These are phyloP conservation scores for Scarus forsteni DNA, from an alignment of 2,797 vertebrate species.

Conservation along the genomic window DNA sequence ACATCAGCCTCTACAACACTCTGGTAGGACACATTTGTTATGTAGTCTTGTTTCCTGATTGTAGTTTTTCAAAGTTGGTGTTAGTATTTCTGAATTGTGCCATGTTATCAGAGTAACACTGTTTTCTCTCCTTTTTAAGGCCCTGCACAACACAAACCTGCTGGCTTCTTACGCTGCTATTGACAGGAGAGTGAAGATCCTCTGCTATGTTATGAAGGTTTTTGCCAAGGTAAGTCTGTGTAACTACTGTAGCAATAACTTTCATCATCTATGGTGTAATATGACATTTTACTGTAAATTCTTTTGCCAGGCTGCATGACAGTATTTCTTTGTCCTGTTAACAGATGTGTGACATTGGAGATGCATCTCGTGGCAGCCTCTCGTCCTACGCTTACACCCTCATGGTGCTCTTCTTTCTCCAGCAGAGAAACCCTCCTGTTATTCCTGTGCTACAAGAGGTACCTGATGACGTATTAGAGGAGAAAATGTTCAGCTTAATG, in stretches of 20 bases:
- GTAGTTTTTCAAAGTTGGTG: neutral
- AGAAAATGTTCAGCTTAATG: neutral
- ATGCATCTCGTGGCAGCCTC: slow-evolving; percentile 95
- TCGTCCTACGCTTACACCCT: slow-evolving; percentile 97
- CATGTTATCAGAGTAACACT: neutral
- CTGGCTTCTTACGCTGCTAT: slow-evolving; percentile 92
- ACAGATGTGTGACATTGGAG: slow-evolving; percentile 96
- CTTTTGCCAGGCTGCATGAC: neutral
- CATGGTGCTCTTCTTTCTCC: slow-evolving; percentile 97
- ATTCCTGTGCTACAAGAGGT: slow-evolving; percentile 98
- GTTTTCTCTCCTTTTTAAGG: slow-evolving; percentile 72
- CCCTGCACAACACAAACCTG: slow-evolving; percentile 93
- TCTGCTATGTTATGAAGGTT: slow-evolving; percentile 98
- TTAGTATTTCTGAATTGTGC: neutral
- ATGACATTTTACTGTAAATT: neutral
- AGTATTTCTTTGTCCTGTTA: slow-evolving; percentile 8
- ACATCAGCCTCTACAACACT: slow-evolving; percentile 98
- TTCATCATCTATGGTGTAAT: neutral
- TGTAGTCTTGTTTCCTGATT: too few species aligned
- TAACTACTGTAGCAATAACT: neutral
- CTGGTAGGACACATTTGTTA: slow-evolving; percentile 82
- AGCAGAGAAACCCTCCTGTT: slow-evolving; percentile 92
- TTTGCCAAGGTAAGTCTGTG: slow-evolving; percentile 90
- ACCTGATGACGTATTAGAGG: neutral
- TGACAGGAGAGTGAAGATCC: slow-evolving; percentile 91